Base-by-base conservation (phyloP, 92 coral and sea anemone genomes). In the Epizoanthus rinbou region DNA sequence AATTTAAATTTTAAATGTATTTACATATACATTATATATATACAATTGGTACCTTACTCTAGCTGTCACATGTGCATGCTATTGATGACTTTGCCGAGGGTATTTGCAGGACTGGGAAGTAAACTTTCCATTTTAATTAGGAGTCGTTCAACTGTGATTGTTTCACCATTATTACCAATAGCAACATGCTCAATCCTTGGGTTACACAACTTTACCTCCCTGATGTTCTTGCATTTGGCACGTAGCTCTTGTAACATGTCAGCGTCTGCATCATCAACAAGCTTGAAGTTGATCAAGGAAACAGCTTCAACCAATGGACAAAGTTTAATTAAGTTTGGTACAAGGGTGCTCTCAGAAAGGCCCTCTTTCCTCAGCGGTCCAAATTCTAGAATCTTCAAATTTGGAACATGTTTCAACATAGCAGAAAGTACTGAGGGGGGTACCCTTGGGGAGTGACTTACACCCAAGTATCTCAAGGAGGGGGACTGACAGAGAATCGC, bases 141-240 rank as follows among this genome's bases (percentile, higher is more conserved):
- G 47, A 97, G 92, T 53, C 99, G 79, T 69, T 97, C 99, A 3
- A 97, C 99, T 13, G 99, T 94, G 9, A 97, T 97, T 8, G 98
- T 97, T 70, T 97, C 99, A 19, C 99, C 99, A 82, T 91, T 91
- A 84, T 92, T 92, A 18, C 99, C 99, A 75, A 97, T 91, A 22
- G 98, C 98, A 74, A 97, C 99, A 75, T 97, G 98, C 84, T 97
- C 99, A 81, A 97, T 94, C 59, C 98, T 89, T 1, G 99, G 99
- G 66, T 94, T 97, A 71, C 99, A 97, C 47, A 97, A 76, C 72
- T 97, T 97, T 68, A 97, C 98, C 70, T 97, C 99, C 56, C 93
- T 86, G 80, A 95, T 87, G 68, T 91, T 87, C 58, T 86, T 92
- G 64, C 99, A 97, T 74, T 97, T 97, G 76, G 85, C 90, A 79